Conservation (phyloP, 92 coral and sea anemone genomes). For the Zoanthus sociatus region DNA sequence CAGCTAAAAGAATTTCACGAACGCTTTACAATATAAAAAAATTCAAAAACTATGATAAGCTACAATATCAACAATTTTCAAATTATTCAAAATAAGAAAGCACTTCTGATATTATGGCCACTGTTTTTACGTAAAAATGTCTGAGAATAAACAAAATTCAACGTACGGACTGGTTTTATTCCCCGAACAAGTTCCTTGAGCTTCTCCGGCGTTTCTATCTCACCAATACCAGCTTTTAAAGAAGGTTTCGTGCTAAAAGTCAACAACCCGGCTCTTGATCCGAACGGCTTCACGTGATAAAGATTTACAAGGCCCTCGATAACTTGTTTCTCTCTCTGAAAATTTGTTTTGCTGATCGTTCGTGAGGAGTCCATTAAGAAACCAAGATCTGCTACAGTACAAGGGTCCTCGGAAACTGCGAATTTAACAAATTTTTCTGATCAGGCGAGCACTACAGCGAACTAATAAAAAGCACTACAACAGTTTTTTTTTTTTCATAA, state of each 20-base stretch:
- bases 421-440: background rate
- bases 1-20: too few species aligned
- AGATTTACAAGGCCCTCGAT: background rate
- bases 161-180: background rate
- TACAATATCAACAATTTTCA: too few species aligned
- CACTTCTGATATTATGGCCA: too few species aligned
- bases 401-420: background rate
- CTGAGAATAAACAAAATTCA: background rate
- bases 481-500: too few species aligned
- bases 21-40: too few species aligned
- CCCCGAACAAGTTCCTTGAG: background rate
- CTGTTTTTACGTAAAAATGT: too few species aligned
- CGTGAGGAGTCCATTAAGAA: slow-evolving; percentile 19
- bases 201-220: background rate
- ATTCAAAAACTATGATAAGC: too few species aligned
- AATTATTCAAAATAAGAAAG: too few species aligned
- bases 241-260: background rate
- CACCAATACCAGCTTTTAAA: background rate
- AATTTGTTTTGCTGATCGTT: background rate
- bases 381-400: slow-evolving; percentile 6
- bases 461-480: background rate
- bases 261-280: slow-evolving; percentile 26
- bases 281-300: background rate
- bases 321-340: slow-evolving; percentile 11
- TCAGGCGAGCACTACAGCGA: background rate